These are phyloP conservation scores for Lysandra coridon DNA, from an alignment of 2,888 invertebrate species.

Conservation along the genomic window DNA sequence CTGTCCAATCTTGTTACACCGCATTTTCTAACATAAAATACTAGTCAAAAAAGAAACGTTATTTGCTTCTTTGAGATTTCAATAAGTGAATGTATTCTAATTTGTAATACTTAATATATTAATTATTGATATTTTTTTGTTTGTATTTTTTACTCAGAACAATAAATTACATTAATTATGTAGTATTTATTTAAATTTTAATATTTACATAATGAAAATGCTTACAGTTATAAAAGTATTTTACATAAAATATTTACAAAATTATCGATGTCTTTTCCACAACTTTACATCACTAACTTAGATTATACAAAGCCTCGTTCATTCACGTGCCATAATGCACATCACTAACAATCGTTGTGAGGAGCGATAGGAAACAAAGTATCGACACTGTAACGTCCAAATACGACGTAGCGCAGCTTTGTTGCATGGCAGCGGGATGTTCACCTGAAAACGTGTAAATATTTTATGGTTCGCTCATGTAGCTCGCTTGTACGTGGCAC, in stretches of 20 bases:
- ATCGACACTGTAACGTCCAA: constrained; percentile 59
- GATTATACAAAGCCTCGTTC: background rate
- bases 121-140: background rate
- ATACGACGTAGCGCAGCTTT: constrained; percentile 68
- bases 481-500: background rate
- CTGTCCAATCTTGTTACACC: background rate
- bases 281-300: background rate
- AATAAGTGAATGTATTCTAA: background rate
- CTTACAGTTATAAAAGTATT: background rate
- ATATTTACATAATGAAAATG: background rate
- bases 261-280: background rate
- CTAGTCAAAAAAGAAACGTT: background rate
- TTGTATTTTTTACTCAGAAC: background rate
- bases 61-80: background rate
- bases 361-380: constrained; percentile 55
- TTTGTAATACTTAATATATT: too few species aligned
- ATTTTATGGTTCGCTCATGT: constrained; percentile 25
- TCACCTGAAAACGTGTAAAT: constrained; percentile 58
- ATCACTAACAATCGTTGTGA: constrained; percentile 45
- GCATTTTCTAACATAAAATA: background rate
- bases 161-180: background rate
- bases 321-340: constrained; percentile 59
- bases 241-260: constrained; percentile 1
- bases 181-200: background rate
- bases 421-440: constrained; percentile 76